Evolutionary conservation across 2,888 invertebrate species (phyloP), one percentile per base, ranked within the genome.

Genomic region (Panzeria rudis): DNA sequence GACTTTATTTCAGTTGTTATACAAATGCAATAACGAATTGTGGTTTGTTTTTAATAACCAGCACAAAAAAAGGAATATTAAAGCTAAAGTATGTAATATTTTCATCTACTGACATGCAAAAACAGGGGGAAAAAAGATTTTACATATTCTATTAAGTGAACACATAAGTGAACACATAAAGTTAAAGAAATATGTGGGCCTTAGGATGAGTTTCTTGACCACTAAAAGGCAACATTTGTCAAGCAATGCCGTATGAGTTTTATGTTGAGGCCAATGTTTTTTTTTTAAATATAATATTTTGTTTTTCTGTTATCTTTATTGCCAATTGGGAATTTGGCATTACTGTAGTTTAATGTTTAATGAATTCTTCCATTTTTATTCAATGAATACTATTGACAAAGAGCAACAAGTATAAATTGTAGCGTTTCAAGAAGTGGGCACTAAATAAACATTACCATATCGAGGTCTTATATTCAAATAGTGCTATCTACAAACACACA

Each of bases 1-100:
- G 66, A 81, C 62, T 69, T 62, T 81, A 54, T 75, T 81, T 54
- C 44, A 44, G 68, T 56, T 81, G 75, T 75, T 54, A 52, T 75
- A 81, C 75, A 81, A 81, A 62, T 75, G 79, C 75, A 73, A 75
- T 79, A 62, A 79, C 62, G 29, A 79, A 56, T 84, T 84, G 50
- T 72, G 71, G 50, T 61, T 71, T 64, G 11, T 29, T 72, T 52
- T 56, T 9, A 15, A 41, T 6, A 61, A 52, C n/a, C 25, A 68
- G 15, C 17, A 29, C 20, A 32, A 68, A 71, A 71, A 20, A 20
- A 35, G 32, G n/a, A 64, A 62, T 23, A 23, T 23, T 2, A 32
- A 54, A 54, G 2, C 17, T 7, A n/a, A 50, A 68, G 0, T 50
- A 11, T 52, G 41, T 25, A 62, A 50, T 77, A 38, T 50, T 32